Evolutionary conservation across 2,888 invertebrate species (phyloP).

Genomic region (Pharmacophagus antenor): DNA sequence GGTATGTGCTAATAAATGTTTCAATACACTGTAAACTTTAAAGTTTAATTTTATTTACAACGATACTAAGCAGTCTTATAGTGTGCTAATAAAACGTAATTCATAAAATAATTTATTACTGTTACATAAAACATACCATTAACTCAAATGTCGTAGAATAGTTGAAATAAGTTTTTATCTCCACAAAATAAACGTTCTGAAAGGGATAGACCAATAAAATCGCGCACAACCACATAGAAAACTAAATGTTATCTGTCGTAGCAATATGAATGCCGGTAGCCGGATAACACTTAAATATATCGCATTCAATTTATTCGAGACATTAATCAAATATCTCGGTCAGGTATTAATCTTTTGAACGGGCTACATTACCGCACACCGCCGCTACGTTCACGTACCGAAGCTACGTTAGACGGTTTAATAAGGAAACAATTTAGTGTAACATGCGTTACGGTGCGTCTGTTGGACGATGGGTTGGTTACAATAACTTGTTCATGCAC

Average conservation of each 20-base stretch:
- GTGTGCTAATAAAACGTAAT: too few relatives aligned
- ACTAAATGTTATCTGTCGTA: conserved; percentile 25
- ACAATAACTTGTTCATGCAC: not conserved
- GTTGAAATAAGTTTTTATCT: too few relatives aligned
- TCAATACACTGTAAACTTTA: too few relatives aligned
- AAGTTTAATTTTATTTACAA: too few relatives aligned
- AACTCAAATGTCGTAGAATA: too few relatives aligned
- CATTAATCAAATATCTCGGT: conserved; percentile 29
- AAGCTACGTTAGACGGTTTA: conserved; percentile 27
- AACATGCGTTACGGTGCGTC: conserved; percentile 3
- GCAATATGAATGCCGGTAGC: conserved; percentile 29
- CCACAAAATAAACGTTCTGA: too few relatives aligned
- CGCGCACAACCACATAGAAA: conserved; percentile 22
- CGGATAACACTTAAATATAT: conserved; percentile 29
- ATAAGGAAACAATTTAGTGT: conserved; percentile 33
- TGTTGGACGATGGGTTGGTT: not conserved
- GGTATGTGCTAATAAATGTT: too few relatives aligned
- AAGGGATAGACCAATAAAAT: too few relatives aligned
- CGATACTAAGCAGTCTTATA: too few relatives aligned
- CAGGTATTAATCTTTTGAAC: conserved; percentile 28
- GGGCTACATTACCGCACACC: conserved; percentile 31
- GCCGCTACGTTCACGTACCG: conserved; percentile 43
- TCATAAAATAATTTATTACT: too few relatives aligned
- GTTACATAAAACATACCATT: too few relatives aligned
- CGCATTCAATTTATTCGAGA: conserved; percentile 33